Base-by-base conservation (phyloP, 2,113 vertebrate genomes). In the Chamaetylas fuelleborni region DNA sequence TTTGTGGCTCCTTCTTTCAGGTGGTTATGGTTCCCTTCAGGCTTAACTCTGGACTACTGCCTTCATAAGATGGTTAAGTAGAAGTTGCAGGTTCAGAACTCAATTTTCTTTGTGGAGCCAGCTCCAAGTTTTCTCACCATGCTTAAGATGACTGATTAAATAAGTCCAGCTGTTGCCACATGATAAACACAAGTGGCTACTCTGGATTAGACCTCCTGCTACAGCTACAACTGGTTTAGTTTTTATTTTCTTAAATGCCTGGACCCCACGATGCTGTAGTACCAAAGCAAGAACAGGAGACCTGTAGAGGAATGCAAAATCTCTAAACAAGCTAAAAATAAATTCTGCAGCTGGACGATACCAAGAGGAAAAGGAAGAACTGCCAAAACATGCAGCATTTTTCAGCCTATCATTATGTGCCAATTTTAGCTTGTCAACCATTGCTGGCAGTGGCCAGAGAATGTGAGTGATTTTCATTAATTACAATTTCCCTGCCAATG, bases 371-470 rank as follows among this genome's bases (percentile, higher is more conserved):
- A 92, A 92, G 25, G 16, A 85, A 85, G 26, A 94, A 67, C 51
- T 92, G 93, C 90, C 95, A 95, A 92, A n/a, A 62, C 5, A 62
- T 48, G 87, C 85, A 91, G 90, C 50, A 73, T 80, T 95, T 95
- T 94, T 93, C 5, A 17, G 62, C 47, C 78, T 91, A 31, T 91
- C n/a, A 17, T 71, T 83, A 4, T 54, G 76, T 91, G 93, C 90
- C 95, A 92, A 66, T 86, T 96, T 91, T 88, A 94, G 92, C 85
- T 96, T 87, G 61, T 92, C 73, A 86, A 1, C 86, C 34, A 42
- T 38, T 93, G 65, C 67, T 96, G 72, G 85, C 82, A 90, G 51
- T 78, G 91, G 85, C 31, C 64, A 95, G 64, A 78, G 85, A 91
- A 85, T 36, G 29, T 31, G 81, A 89, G 19, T 73, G 71, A 88